Base-by-base conservation (phyloP, 2,888 invertebrate genomes). In the Quadriops clusia region DNA sequence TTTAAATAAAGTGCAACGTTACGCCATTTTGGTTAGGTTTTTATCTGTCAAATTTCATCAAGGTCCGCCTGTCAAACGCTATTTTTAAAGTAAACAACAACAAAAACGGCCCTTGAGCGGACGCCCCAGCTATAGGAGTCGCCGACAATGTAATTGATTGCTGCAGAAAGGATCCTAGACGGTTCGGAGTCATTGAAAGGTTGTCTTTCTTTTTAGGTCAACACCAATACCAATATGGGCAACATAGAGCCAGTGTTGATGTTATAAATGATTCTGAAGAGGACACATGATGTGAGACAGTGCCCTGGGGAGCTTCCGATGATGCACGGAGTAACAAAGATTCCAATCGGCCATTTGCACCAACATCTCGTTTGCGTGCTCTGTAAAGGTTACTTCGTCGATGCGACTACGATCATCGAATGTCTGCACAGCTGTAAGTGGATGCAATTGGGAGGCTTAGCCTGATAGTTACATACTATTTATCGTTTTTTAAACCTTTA, bases 331-430 rank as follows among this genome's bases (percentile, higher is more conserved):
- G 56, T 60, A 42, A 47, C 46, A 41, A 58, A 58, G 49, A 51
- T 63, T 36, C 58, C 58, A 37, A 51, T 68, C 40, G 58, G 63
- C 39, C 67, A 67, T 46, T 60, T 83, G 34, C 80, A 79, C 54
- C 68, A 72, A 28, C 72, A 76, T 51, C 59, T 82, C 40, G 72
- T 72, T 10, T 83, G 82, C 57, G 68, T 68, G 45, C 62, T 83
- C 24, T 83, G 82, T 53, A 65, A 68, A 31, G 82, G 82, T 26
- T 82, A 83, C 54, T 74, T 74, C 48, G 69, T 82, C 33, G 81
- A 83, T 58, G 81, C 83, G 22, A 79, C 80, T n/a, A 79, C 81
- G 17, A 77, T 82, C 43, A 74, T 74, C 36, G 81, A 83, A 61
- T 83, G 82, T 57, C 63, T 81, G 34, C 81, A 83, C 58, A 75